These are phyloP conservation scores for Porites australiensis DNA, from an alignment of 64 coral and sea anemone species.

Conservation along the genomic window DNA sequence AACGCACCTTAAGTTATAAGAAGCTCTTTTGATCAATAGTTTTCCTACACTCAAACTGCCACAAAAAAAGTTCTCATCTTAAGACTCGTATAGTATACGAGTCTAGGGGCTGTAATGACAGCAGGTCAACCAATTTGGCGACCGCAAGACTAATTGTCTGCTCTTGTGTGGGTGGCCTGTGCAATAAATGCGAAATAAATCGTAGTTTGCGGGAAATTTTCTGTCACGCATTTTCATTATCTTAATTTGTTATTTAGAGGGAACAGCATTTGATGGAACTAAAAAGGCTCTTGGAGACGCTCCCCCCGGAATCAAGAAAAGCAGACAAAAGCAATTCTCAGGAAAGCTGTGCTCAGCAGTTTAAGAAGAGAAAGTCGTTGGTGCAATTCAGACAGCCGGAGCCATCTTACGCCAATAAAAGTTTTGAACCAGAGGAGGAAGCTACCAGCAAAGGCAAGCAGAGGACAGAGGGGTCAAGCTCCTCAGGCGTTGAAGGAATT, in stretches of 20 bases:
- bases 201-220: no score
- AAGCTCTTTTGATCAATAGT: no score
- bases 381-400: conserved; percentile 20
- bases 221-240: no score
- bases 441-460: not conserved
- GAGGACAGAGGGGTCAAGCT: not conserved
- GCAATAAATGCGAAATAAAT: no score
- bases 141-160: no score
- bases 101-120: no score
- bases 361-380: conserved; percentile 38
- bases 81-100: no score
- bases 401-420: conserved; percentile 4
- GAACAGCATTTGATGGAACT: conserved; percentile 88
- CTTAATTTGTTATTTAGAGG: conserved; percentile 16
- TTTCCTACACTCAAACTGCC: no score
- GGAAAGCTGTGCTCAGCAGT: not conserved
- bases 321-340: not conserved
- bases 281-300: conserved; percentile 59
- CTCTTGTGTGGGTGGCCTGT: no score
- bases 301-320: conserved; percentile 45
- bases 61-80: no score
- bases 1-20: no score
- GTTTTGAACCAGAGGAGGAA: conserved; percentile 15
- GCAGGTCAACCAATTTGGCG: no score
- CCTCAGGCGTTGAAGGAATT: not conserved